phyloP scores from a whole-genome alignment of 2,113 vertebrate species.

The Tonatia bakeri region DNA sequence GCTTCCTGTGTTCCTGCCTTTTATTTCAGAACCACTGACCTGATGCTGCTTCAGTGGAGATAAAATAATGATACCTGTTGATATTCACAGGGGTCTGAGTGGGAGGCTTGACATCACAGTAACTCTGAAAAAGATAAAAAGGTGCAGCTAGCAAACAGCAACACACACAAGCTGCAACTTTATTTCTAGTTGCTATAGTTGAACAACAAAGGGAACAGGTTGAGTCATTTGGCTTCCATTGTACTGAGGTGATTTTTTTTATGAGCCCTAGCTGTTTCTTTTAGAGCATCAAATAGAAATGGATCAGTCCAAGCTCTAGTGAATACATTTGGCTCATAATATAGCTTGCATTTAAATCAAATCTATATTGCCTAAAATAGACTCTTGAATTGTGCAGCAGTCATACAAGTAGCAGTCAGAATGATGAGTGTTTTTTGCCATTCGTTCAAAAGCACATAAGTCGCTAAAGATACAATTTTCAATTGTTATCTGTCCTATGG shows the following conservation, averaged over 20 bases:
- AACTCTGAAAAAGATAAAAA: conserved; percentile 39
- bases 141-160: conserved; percentile 27
- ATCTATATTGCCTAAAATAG: conserved; percentile 63
- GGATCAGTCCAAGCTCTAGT: conserved; percentile 15
- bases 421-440: neutral
- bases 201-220: conserved; percentile 59
- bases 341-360: conserved; percentile 65
- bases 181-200: conserved; percentile 50
- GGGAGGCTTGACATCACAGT: conserved; percentile 37
- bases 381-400: conserved; percentile 37
- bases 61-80: conserved; percentile 52
- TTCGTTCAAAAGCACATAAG: conserved; percentile 41
- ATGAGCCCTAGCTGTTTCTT: conserved; percentile 40
- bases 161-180: neutral
- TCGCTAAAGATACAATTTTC: conserved; percentile 60
- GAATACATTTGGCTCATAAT: conserved; percentile 49
- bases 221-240: conserved; percentile 57
- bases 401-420: conserved; percentile 46
- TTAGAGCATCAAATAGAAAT: conserved; percentile 41
- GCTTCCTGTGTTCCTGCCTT: conserved; percentile 5
- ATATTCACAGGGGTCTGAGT: conserved; percentile 11
- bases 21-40: conserved; percentile 21
- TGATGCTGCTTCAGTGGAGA: neutral
- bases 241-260: conserved; percentile 10
- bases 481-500: conserved; percentile 49